These are phyloP conservation scores for Siniperca obscura DNA, from an alignment of 2,797 vertebrate species.

Conservation along the genomic window DNA sequence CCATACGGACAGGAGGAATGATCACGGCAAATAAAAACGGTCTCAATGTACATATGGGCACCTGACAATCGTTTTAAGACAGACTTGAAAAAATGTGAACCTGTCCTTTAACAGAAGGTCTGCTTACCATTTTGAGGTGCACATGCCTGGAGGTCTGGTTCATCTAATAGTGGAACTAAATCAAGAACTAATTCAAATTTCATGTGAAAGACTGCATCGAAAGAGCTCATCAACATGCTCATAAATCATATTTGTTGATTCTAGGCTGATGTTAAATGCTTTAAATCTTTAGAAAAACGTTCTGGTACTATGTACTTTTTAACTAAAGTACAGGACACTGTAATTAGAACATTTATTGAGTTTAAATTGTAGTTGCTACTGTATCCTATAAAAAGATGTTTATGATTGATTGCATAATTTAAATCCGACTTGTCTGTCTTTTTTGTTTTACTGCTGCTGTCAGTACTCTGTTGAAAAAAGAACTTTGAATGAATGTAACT, in stretches of 20 bases:
- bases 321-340: too few species aligned
- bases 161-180: not conserved
- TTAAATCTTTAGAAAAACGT: too few species aligned
- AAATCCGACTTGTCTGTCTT: too few species aligned
- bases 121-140: not conserved
- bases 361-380: not conserved
- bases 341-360: not conserved
- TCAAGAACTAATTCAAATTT: not conserved
- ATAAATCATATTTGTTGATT: not conserved
- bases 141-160: not conserved
- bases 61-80: too few species aligned
- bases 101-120: not conserved
- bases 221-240: not conserved
- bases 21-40: not conserved
- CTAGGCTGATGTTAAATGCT: too few species aligned
- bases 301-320: too few species aligned
- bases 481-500: not conserved
- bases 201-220: not conserved
- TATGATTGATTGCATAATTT: not conserved
- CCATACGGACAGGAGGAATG: not conserved
- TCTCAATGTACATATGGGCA: too few species aligned
- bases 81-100: not conserved
- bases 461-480: not conserved
- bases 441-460: not conserved
- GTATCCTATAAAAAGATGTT: not conserved